These are phyloP conservation scores for Hylaea fasciaria DNA, from an alignment of 2,888 invertebrate genomes.

Conservation along the genomic window DNA sequence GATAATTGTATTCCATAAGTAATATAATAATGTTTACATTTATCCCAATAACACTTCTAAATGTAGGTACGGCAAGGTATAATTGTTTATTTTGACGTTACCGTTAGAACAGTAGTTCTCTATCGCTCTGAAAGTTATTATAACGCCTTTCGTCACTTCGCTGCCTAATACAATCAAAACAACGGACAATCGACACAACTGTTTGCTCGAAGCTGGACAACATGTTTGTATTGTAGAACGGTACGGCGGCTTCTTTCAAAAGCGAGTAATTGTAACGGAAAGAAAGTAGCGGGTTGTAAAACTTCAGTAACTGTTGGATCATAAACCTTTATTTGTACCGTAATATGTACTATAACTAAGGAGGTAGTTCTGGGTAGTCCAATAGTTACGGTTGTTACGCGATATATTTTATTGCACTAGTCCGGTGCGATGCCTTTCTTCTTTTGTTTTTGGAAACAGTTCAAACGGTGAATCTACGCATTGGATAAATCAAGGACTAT, in stretches of 20 bases:
- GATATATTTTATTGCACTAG: conserved; percentile 46
- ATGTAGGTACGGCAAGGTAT: no score
- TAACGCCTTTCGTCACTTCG: conserved; percentile 5
- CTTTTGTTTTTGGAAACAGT: conserved; percentile 22
- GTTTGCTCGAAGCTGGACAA: conserved; percentile 34
- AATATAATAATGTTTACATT: no score
- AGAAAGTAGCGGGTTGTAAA: conserved; percentile 69
- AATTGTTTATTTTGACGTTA: no score
- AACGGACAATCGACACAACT: conserved; percentile 1
- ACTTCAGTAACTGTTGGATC: conserved; percentile 53
- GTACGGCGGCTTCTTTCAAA: conserved; percentile 69
- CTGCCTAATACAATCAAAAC: conserved; percentile 15
- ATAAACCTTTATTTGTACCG: conserved; percentile 58
- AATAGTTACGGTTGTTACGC: conserved; percentile 30
- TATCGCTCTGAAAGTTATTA: not conserved
- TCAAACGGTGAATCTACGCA: conserved; percentile 4
- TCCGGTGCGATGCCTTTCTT: conserved; percentile 34
- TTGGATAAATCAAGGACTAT: not conserved
- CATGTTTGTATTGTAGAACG: conserved; percentile 45
- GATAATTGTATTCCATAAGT: no score
- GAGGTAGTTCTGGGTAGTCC: conserved; percentile 42
- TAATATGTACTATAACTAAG: conserved; percentile 48
- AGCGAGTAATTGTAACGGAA: conserved; percentile 71
- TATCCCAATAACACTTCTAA: no score
- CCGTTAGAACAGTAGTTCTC: conserved; percentile 1